Conservation (phyloP, 2,797 vertebrate species). For the Coracias cyanogaster region DNA sequence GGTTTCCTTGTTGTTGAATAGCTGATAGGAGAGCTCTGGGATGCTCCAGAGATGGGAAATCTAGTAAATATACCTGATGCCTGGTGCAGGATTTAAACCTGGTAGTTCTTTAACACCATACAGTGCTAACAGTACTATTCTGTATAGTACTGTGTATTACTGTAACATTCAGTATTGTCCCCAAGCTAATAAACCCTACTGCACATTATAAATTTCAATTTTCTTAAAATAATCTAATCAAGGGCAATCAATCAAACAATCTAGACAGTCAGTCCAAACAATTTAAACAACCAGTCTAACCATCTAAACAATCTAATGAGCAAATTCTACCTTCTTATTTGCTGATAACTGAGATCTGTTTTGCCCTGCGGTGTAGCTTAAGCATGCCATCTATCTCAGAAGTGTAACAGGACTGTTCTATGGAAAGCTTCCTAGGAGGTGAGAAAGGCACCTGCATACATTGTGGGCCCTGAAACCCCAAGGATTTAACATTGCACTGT, state of each 20-base stretch:
- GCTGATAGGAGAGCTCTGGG: background rate
- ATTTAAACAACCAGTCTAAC: background rate
- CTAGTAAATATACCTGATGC: background rate
- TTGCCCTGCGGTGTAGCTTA: background rate
- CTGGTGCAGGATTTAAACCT: background rate
- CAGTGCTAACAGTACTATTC: background rate
- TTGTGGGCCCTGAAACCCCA: background rate
- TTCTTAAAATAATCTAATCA: background rate
- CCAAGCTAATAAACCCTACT: background rate
- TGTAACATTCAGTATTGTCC: background rate
- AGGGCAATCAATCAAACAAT: background rate
- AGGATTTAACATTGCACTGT: background rate
- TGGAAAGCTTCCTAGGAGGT: background rate
- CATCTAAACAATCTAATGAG: background rate
- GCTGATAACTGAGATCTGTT: background rate
- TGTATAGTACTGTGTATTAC: background rate
- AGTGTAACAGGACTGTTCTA: background rate
- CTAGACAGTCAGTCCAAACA: background rate
- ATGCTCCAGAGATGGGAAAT: background rate
- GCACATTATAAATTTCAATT: background rate
- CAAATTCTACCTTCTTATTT: background rate
- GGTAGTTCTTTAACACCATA: background rate
- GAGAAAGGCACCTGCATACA: background rate
- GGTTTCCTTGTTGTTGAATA: background rate
- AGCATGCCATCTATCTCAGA: background rate